These are phyloP conservation scores for Drosophila paracracens DNA, from an alignment of 2,888 invertebrate genomes.

Conservation along the genomic window DNA sequence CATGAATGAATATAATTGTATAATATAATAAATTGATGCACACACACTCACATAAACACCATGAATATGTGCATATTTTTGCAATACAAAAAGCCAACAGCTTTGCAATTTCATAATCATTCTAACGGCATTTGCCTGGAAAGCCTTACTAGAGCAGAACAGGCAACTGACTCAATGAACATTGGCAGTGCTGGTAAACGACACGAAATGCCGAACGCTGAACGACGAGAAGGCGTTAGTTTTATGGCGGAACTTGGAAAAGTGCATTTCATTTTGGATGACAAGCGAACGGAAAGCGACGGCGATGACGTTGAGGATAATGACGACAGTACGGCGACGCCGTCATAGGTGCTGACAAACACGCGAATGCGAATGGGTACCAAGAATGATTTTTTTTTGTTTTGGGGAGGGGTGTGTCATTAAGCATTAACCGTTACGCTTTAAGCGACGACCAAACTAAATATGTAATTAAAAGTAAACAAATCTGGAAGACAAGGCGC, in stretches of 20 bases:
- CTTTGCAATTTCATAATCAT: conserved; percentile 71
- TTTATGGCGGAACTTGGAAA: conserved; percentile 20
- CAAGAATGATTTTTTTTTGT: not conserved
- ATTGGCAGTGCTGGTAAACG: conserved; percentile 24
- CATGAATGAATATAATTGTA: conserved; percentile 62
- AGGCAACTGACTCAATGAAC: conserved; percentile 7
- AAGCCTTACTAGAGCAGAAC: conserved; percentile 73
- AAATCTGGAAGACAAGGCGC: conserved; percentile 48
- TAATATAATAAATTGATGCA: conserved; percentile 45
- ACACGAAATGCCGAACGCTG: conserved; percentile 14
- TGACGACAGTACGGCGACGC: conserved; percentile 19
- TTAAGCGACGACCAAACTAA: conserved; percentile 63
- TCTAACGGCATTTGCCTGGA: conserved; percentile 62
- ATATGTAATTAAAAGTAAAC: conserved; percentile 71
- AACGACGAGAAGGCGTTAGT: not conserved
- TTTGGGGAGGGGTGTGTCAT: conserved; percentile 43
- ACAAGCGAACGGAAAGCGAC: conserved; percentile 34
- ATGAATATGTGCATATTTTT: conserved; percentile 42
- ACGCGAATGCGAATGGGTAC: conserved; percentile 25
- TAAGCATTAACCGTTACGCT: conserved; percentile 71
- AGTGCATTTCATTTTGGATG: conserved; percentile 60
- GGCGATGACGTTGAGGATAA: conserved; percentile 1
- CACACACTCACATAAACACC: not conserved
- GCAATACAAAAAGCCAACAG: conserved; percentile 36
- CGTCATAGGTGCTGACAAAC: conserved; percentile 18